Conservation (phyloP, 2,888 invertebrate genomes). For the Drosophila koepferae region DNA sequence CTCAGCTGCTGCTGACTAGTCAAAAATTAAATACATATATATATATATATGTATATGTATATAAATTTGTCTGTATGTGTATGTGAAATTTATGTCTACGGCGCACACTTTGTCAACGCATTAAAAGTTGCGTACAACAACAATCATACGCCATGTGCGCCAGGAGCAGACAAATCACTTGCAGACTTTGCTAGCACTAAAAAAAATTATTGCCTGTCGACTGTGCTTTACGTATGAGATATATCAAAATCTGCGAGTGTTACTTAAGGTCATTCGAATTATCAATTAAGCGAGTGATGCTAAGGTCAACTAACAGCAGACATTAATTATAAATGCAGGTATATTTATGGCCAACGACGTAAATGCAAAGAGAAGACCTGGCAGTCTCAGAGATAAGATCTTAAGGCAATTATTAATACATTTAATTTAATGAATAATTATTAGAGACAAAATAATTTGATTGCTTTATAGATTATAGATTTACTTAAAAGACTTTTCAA, state of each 20-base stretch:
- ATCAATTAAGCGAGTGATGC: not conserved
- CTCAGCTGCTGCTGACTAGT: conserved; percentile 35
- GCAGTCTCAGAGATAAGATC: no score
- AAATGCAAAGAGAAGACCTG: no score
- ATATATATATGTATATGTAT: not conserved
- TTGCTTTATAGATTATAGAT: no score
- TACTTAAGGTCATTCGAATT: conserved; percentile 2
- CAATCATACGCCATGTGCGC: conserved; percentile 56
- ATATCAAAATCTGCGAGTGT: conserved; percentile 16
- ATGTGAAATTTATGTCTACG: conserved; percentile 24
- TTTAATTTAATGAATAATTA: no score
- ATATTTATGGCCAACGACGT: not conserved
- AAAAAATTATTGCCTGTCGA: conserved; percentile 41
- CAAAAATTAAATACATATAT: conserved; percentile 22
- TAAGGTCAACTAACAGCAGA: conserved; percentile 2
- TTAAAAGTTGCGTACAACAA: conserved; percentile 35
- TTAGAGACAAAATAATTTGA: no score
- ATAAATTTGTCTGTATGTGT: conserved; percentile 7
- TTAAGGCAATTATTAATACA: no score
- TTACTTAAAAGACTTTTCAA: no score
- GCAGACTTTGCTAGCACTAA: conserved; percentile 27
- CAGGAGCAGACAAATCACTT: conserved; percentile 52
- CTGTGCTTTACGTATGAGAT: conserved; percentile 14
- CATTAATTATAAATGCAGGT: not conserved
- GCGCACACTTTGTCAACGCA: conserved; percentile 31